These are phyloP conservation scores for Eupeodes latifasciatus DNA, from an alignment of 2,888 invertebrate genomes.

Conservation along the genomic window DNA sequence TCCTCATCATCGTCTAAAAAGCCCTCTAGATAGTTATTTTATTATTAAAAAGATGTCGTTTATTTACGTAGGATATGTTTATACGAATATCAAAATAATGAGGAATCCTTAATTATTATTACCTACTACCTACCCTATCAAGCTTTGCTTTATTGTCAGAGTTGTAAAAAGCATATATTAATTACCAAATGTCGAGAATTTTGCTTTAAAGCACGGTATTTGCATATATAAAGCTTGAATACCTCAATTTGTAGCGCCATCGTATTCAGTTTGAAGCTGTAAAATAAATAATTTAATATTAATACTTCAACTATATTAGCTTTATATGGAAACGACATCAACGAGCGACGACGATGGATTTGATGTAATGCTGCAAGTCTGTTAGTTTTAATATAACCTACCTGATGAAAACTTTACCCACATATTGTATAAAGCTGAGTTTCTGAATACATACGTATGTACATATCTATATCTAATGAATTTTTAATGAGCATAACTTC, in stretches of 20 bases:
- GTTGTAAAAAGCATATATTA: conserved; percentile 43
- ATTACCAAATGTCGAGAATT: conserved; percentile 35
- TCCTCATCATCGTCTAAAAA: background rate
- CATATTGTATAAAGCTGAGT: conserved; percentile 22
- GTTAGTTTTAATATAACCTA: conserved; percentile 19
- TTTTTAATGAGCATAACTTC: conserved; percentile 68
- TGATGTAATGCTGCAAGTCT: conserved; percentile 10
- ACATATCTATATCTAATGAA: conserved; percentile 68
- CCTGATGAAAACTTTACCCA: conserved; percentile 10
- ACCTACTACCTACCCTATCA: background rate
- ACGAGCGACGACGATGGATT: background rate
- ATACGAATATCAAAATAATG: conserved; percentile 52
- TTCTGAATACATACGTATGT: background rate
- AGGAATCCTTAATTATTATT: conserved; percentile 58
- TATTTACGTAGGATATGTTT: conserved; percentile 64
- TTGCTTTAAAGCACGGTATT: conserved; percentile 25
- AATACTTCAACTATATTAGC: conserved; percentile 4
- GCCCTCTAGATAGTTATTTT: conserved; percentile 42
- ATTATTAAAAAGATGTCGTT: conserved; percentile 59
- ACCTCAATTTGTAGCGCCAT: conserved; percentile 15
- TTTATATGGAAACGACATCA: too few relatives aligned
- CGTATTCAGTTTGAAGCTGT: conserved; percentile 26
- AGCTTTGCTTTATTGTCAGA: background rate
- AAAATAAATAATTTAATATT: conserved; percentile 40
- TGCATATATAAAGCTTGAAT: background rate